A percentile compares a stretch with the other conserved stretches of the same genome.
Evolutionary conservation across 2,797 vertebrate genomes (phyloP).

Genomic region (Parauchenoglanis ngamensis): DNA sequence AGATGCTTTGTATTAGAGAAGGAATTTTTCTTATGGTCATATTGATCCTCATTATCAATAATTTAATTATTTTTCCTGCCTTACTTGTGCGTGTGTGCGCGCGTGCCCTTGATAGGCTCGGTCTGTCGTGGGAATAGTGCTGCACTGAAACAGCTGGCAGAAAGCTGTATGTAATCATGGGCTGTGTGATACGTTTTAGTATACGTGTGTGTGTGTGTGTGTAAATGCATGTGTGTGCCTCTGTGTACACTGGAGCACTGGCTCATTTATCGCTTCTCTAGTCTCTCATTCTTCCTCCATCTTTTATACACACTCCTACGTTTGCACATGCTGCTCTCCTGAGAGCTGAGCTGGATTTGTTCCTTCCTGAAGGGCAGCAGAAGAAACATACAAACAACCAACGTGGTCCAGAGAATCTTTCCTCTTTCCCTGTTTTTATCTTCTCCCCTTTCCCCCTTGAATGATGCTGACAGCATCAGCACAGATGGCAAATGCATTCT

Average conservation of each 20-base stretch:
- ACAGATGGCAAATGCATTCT: slow-evolving; percentile 52
- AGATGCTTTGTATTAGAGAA: slow-evolving; percentile 12
- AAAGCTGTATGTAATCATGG: slow-evolving; percentile 50
- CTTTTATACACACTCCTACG: neutral
- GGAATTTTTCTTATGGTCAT: slow-evolving; percentile 26
- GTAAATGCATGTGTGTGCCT: neutral
- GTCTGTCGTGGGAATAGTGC: slow-evolving; percentile 17
- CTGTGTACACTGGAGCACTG: neutral
- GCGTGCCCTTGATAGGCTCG: neutral
- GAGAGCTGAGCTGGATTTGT: slow-evolving; percentile 16
- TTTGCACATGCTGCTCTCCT: slow-evolving; percentile 18
- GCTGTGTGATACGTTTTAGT: slow-evolving; percentile 41
- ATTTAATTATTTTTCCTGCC: neutral
- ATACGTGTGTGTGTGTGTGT: slow-evolving; percentile 20
- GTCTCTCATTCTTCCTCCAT: neutral
- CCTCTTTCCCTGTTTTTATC: slow-evolving; percentile 9
- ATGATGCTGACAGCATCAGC: slow-evolving; percentile 43
- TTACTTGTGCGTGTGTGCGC: slow-evolving; percentile 20
- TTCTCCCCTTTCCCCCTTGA: slow-evolving; percentile 11
- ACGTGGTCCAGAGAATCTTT: neutral
- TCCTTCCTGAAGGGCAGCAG: slow-evolving; percentile 29
- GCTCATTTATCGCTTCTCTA: slow-evolving; percentile 2
- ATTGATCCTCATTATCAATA: slow-evolving; percentile 27
- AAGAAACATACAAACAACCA: slow-evolving; percentile 8
- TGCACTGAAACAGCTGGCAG: slow-evolving; percentile 45